Base-by-base conservation (phyloP, 1,140 invertebrate genomes). In the Lucilia cuprina region DNA sequence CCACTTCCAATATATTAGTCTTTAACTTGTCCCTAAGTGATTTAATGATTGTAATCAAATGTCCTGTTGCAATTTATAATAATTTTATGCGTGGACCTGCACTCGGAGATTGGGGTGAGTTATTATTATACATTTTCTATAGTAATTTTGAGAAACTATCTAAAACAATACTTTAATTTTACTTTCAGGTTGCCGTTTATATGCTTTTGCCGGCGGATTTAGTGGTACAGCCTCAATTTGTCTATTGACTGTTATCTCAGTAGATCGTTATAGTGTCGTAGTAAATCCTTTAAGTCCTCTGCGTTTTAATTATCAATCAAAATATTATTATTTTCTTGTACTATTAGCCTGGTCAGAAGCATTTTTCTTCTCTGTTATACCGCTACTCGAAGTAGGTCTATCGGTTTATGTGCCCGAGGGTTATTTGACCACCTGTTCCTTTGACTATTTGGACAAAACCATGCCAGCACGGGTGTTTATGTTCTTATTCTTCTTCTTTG, bases 21-120 rank as follows among this genome's bases (percentile, higher is more conserved):
- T 92, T 95, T 74, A 96, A 96, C 90, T 92, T 97, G 85, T 95
- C 96, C 14, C 90, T 96, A 19, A 95, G 95, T 87, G 96, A 97
- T 91, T 93, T 95, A 83, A 86, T 95, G 47, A 95, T 96, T 93
- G 92, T 95, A 70, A 88, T 92, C 14, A 94, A 95, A 90, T 94
- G 93, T 83, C 95, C 95, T 0, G 91, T 96, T 78, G 95, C 95
- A 86, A 93, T 95, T 55, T 95, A 94, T 90, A 96, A 96, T 89
- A 94, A 94, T 75, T 92, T 95, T 84, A 92, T 94, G 83, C 91
- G 93, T 84, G 95, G 95, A 4, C 95, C 95, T 12, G 94, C 93
- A 0, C 87, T 95, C 30, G 95, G 95, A n/a, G 93, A 93, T 86
- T 89, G 93, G 85, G 94, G 95, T 95, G 91, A 92, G 86, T 87